Evolutionary conservation across 2,113 vertebrate genomes (phyloP).

Genomic region (Tenrec ecaudatus): DNA sequence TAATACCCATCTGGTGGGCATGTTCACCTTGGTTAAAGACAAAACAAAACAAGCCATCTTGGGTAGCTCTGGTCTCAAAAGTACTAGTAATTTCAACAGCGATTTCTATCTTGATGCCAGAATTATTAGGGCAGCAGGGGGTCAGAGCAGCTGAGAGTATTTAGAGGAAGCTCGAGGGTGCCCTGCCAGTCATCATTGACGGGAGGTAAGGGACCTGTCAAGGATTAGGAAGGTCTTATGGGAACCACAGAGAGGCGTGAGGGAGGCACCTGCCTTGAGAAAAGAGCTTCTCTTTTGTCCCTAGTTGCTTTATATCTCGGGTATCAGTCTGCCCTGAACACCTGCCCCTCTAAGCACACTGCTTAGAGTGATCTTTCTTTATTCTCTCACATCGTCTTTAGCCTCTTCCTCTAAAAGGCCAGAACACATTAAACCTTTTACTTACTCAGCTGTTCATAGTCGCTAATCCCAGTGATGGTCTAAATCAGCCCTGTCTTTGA

Average conservation of each 20-base stretch:
- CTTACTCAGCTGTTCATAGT: constrained; percentile 5
- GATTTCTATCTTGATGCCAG: constrained; percentile 39
- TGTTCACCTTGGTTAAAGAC: constrained; percentile 52
- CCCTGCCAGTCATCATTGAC: constrained; percentile 8
- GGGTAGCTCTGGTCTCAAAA: not conserved
- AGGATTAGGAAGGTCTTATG: constrained; percentile 45
- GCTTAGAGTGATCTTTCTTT: constrained; percentile 34
- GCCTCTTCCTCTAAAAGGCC: not conserved
- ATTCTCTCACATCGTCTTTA: constrained; percentile 1
- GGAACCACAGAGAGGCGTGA: not conserved
- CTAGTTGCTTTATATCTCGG: not conserved
- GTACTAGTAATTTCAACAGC: constrained; percentile 14
- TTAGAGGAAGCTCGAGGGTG: not conserved
- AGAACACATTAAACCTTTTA: constrained; percentile 2
- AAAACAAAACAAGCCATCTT: not conserved
- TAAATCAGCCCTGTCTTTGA: constrained; percentile 16
- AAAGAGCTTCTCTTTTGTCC: not conserved
- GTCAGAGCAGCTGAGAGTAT: constrained; percentile 18
- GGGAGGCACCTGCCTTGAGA: not conserved
- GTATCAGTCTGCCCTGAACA: constrained; percentile 1
- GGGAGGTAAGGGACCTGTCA: constrained; percentile 51
- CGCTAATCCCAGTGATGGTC: constrained; percentile 5
- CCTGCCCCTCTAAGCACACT: not conserved
- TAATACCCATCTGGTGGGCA: constrained; percentile 35
- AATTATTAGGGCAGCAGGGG: constrained; percentile 23